Percentiles rank a stretch among this genome's conserved stretches.
phyloP scores from a whole-genome alignment of 2,888 invertebrate species.

The Lithophane leautieri region DNA sequence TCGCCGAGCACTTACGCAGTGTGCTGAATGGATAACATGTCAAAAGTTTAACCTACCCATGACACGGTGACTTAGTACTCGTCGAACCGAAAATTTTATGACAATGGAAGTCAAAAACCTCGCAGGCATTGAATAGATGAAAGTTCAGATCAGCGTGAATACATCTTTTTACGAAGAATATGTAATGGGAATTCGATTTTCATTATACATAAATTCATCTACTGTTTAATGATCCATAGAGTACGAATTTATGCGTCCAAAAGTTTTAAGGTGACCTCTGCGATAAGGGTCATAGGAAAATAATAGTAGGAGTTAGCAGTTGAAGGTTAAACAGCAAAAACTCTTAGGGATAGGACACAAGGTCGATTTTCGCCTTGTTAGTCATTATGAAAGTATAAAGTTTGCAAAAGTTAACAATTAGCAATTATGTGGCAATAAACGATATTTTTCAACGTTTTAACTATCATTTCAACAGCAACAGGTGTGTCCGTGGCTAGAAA shows the following conservation, averaged over 20 bases:
- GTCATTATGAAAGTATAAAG: background rate
- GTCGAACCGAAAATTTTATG: slow-evolving; percentile 18
- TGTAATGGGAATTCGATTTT: slow-evolving; percentile 49
- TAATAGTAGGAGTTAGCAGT: slow-evolving; percentile 21
- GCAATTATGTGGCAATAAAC: background rate
- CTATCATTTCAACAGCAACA: background rate
- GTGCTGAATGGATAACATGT: no score
- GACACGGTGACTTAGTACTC: slow-evolving; percentile 18
- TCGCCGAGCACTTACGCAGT: no score
- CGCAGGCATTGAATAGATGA: slow-evolving; percentile 4
- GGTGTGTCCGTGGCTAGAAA: no score
- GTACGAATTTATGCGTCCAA: slow-evolving; percentile 46
- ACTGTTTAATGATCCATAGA: slow-evolving; percentile 49
- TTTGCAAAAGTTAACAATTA: background rate
- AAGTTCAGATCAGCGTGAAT: slow-evolving; percentile 28
- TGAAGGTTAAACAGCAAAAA: slow-evolving; percentile 31
- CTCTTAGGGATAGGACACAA: background rate
- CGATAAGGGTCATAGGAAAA: slow-evolving; percentile 40
- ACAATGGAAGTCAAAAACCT: slow-evolving; percentile 21
- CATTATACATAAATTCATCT: slow-evolving; percentile 53
- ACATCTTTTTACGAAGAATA: slow-evolving; percentile 27
- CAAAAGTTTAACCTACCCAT: slow-evolving; percentile 12
- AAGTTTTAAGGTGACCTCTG: slow-evolving; percentile 50
- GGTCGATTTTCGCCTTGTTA: background rate
- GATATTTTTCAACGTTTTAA: background rate